Conservation (phyloP, 2,888 invertebrate species). For the Polylopha cassiicola region DNA sequence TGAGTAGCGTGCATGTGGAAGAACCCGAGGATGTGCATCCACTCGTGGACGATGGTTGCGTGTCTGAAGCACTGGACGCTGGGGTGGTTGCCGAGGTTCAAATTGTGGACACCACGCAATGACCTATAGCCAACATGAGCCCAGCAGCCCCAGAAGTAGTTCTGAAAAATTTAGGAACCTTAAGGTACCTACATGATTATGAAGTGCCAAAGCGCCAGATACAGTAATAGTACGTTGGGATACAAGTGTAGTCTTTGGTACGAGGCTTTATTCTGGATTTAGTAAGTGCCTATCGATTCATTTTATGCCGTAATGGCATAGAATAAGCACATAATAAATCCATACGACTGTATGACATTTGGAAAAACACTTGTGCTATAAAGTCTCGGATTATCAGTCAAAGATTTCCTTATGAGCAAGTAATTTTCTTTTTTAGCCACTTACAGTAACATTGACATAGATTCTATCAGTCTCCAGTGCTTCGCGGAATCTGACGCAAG, state of each 20-base stretch:
- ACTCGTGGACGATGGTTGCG: conserved; percentile 10
- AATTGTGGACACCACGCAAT: neutral
- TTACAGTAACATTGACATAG: conserved; percentile 2
- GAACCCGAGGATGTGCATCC: conserved; percentile 9
- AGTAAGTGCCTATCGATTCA: no score
- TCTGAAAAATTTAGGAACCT: neutral
- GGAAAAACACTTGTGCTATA: no score
- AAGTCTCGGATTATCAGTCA: no score
- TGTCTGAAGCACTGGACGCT: neutral
- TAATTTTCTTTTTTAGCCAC: no score
- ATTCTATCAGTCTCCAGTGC: neutral
- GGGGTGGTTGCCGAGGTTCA: neutral
- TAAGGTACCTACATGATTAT: no score
- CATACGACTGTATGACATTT: no score
- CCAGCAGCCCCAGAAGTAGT: neutral
- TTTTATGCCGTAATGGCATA: no score
- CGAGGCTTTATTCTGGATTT: no score
- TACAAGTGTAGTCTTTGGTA: no score
- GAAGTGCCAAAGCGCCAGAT: no score
- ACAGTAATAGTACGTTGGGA: no score
- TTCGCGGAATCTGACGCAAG: neutral
- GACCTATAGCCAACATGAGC: neutral
- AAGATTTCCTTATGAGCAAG: no score
- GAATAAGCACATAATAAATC: neutral
- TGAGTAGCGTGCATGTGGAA: conserved; percentile 10